These are phyloP conservation scores for Macrophya alboannulata DNA, from an alignment of 2,888 invertebrate genomes.

Conservation along the genomic window DNA sequence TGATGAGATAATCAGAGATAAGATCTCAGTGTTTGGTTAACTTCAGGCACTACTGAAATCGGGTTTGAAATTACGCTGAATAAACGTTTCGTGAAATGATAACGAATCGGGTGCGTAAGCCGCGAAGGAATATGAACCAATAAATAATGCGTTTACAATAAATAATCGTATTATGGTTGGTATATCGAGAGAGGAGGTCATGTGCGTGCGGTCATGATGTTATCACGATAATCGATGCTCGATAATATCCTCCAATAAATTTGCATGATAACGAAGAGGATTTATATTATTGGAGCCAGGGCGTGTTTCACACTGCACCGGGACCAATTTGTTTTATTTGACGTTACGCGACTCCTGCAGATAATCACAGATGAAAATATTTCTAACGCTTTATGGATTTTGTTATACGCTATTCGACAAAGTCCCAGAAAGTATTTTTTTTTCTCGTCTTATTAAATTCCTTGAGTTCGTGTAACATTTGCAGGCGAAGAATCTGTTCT, in stretches of 20 bases:
- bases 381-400: neutral
- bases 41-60: neutral
- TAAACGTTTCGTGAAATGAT: neutral
- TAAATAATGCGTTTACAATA: slow-evolving; percentile 65
- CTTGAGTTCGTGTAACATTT: too few relatives aligned
- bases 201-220: slow-evolving; percentile 73
- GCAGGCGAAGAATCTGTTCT: neutral
- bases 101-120: slow-evolving; percentile 7
- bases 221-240: slow-evolving; percentile 78
- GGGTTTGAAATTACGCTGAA: neutral
- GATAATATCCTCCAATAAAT: slow-evolving; percentile 79
- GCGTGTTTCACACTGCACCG: slow-evolving; percentile 72
- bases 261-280: slow-evolving; percentile 74
- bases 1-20: neutral
- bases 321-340: slow-evolving; percentile 71
- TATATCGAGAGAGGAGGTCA: slow-evolving; percentile 61
- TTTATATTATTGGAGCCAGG: slow-evolving; percentile 75
- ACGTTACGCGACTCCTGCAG: slow-evolving; percentile 27
- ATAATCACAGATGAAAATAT: slow-evolving; percentile 37
- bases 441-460: neutral
- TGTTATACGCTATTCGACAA: neutral
- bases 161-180: slow-evolving; percentile 71
- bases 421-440: neutral
- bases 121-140: slow-evolving; percentile 19
- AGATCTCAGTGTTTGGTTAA: neutral